Evolutionary conservation across 2,888 invertebrate genomes (phyloP).

Genomic region (Parthenolecanium corni): DNA sequence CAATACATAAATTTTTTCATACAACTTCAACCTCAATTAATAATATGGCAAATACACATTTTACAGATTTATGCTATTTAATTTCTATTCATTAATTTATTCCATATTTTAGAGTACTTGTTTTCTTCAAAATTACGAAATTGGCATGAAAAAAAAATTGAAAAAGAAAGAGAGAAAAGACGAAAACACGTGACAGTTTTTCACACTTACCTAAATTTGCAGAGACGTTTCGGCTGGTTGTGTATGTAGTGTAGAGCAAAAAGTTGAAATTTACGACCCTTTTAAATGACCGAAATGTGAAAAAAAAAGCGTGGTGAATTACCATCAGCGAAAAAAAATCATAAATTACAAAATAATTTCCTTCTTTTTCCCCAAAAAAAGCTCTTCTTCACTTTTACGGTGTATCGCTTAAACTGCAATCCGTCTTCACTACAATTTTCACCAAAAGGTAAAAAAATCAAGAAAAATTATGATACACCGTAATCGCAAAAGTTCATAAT

Average conservation of each 20-base stretch:
- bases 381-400: background rate
- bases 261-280: constrained; percentile 13
- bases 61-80: too few species aligned
- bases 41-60: too few species aligned
- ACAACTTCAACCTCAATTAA: too few species aligned
- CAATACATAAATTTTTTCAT: too few species aligned
- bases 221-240: background rate
- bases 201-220: constrained; percentile 14
- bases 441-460: background rate
- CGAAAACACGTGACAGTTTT: background rate
- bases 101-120: too few species aligned
- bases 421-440: too few species aligned
- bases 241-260: background rate
- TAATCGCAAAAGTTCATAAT: constrained; percentile 1
- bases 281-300: constrained; percentile 13
- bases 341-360: constrained; percentile 20
- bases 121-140: too few species aligned
- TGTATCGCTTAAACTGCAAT: background rate
- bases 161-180: too few species aligned
- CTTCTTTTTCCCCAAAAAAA: background rate
- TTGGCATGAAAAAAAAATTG: too few species aligned
- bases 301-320: background rate
- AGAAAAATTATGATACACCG: background rate
- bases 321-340: constrained; percentile 15
- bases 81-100: too few species aligned